These are phyloP conservation scores for Lasioglossum morio DNA, from an alignment of 2,888 invertebrate genomes.

Conservation along the genomic window DNA sequence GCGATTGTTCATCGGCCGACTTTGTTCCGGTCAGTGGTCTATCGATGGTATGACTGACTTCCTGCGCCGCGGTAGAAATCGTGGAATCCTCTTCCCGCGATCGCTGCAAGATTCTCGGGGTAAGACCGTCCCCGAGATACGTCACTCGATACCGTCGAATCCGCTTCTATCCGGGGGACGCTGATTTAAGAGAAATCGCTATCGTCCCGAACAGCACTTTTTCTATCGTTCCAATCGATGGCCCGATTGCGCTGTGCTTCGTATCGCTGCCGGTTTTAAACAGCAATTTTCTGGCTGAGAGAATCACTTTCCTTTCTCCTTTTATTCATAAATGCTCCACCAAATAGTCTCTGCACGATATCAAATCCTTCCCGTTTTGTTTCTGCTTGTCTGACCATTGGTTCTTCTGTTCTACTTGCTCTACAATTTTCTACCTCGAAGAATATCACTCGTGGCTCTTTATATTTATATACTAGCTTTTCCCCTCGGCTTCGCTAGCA, in stretches of 20 bases:
- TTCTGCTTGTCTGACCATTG: neutral
- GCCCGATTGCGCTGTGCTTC: neutral
- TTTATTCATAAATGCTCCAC: neutral
- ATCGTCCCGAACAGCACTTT: neutral
- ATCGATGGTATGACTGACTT: slow-evolving; percentile 15
- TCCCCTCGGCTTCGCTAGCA: too few relatives aligned
- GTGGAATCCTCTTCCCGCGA: neutral
- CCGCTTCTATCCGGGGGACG: neutral
- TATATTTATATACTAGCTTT: neutral
- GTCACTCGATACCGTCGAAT: slow-evolving; percentile 7
- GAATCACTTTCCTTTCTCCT: neutral
- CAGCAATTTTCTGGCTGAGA: neutral
- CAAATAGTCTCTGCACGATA: neutral
- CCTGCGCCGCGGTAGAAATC: neutral
- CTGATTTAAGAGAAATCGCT: slow-evolving; percentile 6
- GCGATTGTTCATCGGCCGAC: slow-evolving; percentile 23
- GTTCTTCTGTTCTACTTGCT: neutral
- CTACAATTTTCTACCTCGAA: neutral
- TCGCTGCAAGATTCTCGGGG: neutral
- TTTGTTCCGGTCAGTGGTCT: slow-evolving; percentile 17
- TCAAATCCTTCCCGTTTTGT: neutral
- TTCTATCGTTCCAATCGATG: neutral
- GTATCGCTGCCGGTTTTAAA: neutral
- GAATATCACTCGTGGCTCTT: neutral
- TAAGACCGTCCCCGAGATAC: neutral